These are phyloP conservation scores for Melinaea marsaeus DNA, from an alignment of 2,888 invertebrate species.

Conservation along the genomic window DNA sequence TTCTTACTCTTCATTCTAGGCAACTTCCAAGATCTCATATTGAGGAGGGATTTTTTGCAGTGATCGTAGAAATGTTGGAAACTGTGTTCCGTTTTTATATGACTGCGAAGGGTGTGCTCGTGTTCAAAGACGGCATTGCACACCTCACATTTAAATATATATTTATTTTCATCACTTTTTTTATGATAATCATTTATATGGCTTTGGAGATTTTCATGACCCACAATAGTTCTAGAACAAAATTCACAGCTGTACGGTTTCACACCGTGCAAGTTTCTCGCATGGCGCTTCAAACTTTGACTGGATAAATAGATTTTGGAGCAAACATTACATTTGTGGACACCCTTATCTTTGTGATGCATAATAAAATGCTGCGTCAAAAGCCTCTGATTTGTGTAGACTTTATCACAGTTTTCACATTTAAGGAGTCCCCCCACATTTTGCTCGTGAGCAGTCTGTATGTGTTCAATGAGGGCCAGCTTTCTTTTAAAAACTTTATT, in stretches of 20 bases:
- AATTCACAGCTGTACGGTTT: constrained; percentile 35
- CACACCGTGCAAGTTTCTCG: constrained; percentile 42
- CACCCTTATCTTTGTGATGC: constrained; percentile 50
- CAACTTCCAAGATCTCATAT: constrained; percentile 5
- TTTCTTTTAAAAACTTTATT: constrained; percentile 53
- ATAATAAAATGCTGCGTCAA: constrained; percentile 57
- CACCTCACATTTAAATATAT: constrained; percentile 39
- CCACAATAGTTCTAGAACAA: constrained; percentile 38
- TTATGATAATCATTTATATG: constrained; percentile 36
- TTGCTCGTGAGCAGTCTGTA: constrained; percentile 44
- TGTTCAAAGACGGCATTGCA: constrained; percentile 46
- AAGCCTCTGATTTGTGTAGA: constrained; percentile 54
- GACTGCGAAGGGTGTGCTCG: constrained; percentile 49
- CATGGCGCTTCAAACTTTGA: constrained; percentile 55
- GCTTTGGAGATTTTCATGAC: constrained; percentile 39
- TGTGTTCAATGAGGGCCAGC: constrained; percentile 50
- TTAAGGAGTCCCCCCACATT: constrained; percentile 38
- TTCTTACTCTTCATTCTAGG: constrained; percentile 30
- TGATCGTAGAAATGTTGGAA: constrained; percentile 59
- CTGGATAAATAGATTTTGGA: constrained; percentile 61
- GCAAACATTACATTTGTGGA: constrained; percentile 54
- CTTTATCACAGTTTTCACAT: constrained; percentile 53
- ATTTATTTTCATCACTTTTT: constrained; percentile 19
- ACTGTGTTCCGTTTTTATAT: constrained; percentile 54
- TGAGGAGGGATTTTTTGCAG: constrained; percentile 48